These are phyloP conservation scores for Catalaphyllia jardinei DNA, from an alignment of 64 coral and sea anemone genomes.

Conservation along the genomic window DNA sequence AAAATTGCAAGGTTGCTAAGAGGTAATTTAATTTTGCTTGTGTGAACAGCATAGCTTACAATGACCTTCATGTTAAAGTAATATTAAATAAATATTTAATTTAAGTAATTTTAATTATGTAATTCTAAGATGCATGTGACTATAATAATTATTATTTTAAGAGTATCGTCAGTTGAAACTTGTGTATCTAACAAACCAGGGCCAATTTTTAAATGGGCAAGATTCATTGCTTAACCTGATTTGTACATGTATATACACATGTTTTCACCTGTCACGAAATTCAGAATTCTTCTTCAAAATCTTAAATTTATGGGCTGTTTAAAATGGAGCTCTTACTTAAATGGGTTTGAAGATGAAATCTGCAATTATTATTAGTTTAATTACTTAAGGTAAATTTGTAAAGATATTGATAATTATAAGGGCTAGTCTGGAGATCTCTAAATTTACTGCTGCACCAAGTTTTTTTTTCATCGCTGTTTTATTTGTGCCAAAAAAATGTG, in stretches of 20 bases:
- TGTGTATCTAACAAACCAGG: background rate
- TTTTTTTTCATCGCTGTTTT: background rate
- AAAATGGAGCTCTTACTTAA: too few species aligned
- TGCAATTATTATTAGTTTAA: too few species aligned
- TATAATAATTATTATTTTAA: background rate
- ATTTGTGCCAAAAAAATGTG: constrained; percentile 3
- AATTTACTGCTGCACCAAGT: background rate
- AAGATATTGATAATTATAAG: background rate
- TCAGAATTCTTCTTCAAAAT: too few species aligned
- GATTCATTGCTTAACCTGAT: background rate
- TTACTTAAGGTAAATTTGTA: background rate
- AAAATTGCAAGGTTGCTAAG: background rate
- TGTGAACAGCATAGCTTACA: background rate
- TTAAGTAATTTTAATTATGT: background rate
- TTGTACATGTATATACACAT: background rate
- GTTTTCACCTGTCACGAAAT: background rate
- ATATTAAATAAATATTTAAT: constrained; percentile 8
- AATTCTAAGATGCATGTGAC: background rate
- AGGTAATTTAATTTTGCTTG: background rate
- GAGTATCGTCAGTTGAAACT: background rate
- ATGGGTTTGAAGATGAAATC: too few species aligned
- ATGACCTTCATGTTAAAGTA: background rate
- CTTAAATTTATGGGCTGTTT: too few species aligned
- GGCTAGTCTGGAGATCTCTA: background rate
- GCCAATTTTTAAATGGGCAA: background rate